These are phyloP conservation scores for Ephestia elutella DNA, from an alignment of 1,140 invertebrate species.

Conservation along the genomic window DNA sequence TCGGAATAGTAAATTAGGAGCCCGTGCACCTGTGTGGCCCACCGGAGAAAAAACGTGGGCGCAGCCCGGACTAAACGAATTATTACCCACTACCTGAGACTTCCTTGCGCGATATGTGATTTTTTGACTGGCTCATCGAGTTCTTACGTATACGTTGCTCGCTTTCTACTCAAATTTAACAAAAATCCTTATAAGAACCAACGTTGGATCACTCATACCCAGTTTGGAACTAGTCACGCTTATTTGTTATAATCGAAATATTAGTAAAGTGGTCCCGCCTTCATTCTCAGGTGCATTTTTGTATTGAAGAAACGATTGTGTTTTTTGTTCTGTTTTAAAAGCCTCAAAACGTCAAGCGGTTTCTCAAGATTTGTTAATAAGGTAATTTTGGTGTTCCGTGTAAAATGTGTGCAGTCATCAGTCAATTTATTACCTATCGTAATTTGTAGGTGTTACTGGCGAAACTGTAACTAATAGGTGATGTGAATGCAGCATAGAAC, in stretches of 20 bases:
- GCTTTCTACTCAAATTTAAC: neutral
- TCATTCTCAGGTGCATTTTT: constrained; percentile 74
- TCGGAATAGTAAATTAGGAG: constrained; percentile 67
- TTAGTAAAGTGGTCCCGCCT: constrained; percentile 70
- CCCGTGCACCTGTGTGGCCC: constrained; percentile 67
- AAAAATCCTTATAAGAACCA: neutral
- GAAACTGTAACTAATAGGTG: too few species aligned
- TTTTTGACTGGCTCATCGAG: constrained; percentile 8
- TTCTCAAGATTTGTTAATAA: constrained; percentile 67
- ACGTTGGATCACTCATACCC: constrained; percentile 25
- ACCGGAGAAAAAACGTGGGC: constrained; percentile 59
- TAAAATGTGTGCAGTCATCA: constrained; percentile 17
- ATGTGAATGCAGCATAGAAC: too few species aligned
- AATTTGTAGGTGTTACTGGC: neutral
- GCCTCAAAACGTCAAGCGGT: constrained; percentile 59
- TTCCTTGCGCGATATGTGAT: constrained; percentile 34
- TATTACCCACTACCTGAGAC: constrained; percentile 67
- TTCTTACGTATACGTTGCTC: constrained; percentile 25
- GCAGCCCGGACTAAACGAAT: constrained; percentile 70
- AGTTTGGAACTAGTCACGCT: constrained; percentile 20
- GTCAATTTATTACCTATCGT: neutral
- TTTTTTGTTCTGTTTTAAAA: constrained; percentile 67
- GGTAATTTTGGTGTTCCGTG: constrained; percentile 46
- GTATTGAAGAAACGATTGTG: constrained; percentile 65
- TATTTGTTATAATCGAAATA: constrained; percentile 65